Base-by-base conservation (phyloP, 2,113 vertebrate species). In the Alaudala cheleensis region DNA sequence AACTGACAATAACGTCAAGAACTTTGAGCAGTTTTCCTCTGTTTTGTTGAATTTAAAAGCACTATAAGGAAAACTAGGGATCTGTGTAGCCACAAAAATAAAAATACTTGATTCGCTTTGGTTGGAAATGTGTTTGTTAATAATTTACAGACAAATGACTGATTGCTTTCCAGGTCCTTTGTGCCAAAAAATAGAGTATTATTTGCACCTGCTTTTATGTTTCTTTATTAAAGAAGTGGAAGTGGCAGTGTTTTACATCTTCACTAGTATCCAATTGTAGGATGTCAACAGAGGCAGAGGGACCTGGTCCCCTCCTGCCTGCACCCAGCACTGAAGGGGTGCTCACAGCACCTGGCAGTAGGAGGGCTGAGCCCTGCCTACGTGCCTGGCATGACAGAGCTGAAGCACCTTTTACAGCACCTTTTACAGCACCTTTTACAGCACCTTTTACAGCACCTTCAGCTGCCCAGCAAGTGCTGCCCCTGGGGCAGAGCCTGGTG, bases 341-440 rank as follows among this genome's bases (percentile, higher is more conserved):
- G 34, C 33, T 42, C 31, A 6, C 29, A 60, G 54, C 9, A 2
- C 6, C 49, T 1, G 0, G 21, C 16, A 39, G 12, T 16, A 16
- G 74, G 56, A 73, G 6, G 28, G 37, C 56, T 33, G 44, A 91
- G 58, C 58, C 50, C 62, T 26, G 28, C 2, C 1, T 31, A 5
- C 0, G 0, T 64, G 40, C 54, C 45, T 13, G 9, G 44, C 45
- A 60, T 0, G 1, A 20, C 39, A 40, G 44, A 5, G 2, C 34
- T 7, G 2, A 2, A 45, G 25, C 39, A 1, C 3, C 5, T 37
- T 42, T 42, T 42, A 42, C 12, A 42, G 42, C 42, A 42, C 40
- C 40, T 81, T 65, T 69, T 47, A 39, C 79, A 83, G 56, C 50
- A 57, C 54, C 28, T 78, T 39, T 42, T 12, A 42, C n/a, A n/a